Evolutionary conservation across 2,888 invertebrate genomes (phyloP).

Genomic region (Dastarcus helophoroides): DNA sequence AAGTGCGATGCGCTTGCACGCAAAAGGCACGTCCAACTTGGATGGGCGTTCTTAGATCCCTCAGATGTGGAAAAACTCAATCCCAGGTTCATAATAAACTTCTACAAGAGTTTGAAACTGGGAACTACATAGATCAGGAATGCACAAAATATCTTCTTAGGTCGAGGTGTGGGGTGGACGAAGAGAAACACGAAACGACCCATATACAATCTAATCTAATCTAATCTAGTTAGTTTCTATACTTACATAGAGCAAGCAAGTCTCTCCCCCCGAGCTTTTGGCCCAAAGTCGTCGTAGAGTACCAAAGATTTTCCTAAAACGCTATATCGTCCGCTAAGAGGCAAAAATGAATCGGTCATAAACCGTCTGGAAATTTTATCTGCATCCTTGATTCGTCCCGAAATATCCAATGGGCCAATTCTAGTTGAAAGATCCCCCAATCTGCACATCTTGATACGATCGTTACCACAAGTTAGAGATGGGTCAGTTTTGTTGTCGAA

Average conservation of each 20-base stretch:
- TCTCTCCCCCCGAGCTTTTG: conserved; percentile 76
- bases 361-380: conserved; percentile 56
- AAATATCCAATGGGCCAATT: conserved; percentile 58
- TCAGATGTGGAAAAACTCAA: too few species aligned
- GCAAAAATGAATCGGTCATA: conserved; percentile 67
- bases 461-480: conserved; percentile 43
- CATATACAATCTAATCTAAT: too few species aligned
- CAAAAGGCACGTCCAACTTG: too few species aligned
- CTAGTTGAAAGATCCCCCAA: conserved; percentile 69
- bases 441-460: conserved; percentile 50
- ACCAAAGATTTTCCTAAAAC: conserved; percentile 75
- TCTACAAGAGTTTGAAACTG: too few species aligned
- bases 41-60: too few species aligned
- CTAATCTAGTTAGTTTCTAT: conserved; percentile 4
- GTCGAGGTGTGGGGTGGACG: too few species aligned
- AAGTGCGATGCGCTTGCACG: too few species aligned
- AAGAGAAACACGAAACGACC: too few species aligned
- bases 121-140: too few species aligned
- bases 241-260: conserved; percentile 77
- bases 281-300: conserved; percentile 78
- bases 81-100: too few species aligned
- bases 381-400: conserved; percentile 59
- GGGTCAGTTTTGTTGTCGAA: conserved; percentile 48
- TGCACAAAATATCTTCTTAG: too few species aligned
- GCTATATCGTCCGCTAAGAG: conserved; percentile 62